Evolutionary conservation across 2,113 vertebrate genomes (phyloP), one percentile per base, ranked within the genome.

Genomic region (Marcusenius ussheri): DNA sequence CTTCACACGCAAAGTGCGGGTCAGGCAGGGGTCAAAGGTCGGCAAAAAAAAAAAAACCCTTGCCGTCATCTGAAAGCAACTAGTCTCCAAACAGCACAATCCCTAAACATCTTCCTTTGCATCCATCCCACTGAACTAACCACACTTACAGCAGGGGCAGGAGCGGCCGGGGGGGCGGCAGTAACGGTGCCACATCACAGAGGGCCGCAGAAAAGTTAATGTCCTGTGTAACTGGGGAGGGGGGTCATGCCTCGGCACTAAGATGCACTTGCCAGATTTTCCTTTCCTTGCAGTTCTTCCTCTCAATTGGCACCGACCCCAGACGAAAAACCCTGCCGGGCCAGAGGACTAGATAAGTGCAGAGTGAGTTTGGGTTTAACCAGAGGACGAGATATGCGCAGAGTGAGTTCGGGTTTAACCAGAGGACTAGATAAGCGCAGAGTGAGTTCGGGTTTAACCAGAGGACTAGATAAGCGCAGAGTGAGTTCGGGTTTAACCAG

Each of bases 11-110:
- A 24, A 74, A 83, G 45, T 31, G 50, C 19, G 91, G 88, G 84
- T 88, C 90, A 86, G 89, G 80, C 87, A 85, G 84, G 87, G 90
- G 90, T 87, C 91, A 90, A 92, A 87, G 92, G 93, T 93, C 5
- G 9, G 51, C 51, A 8, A 3, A 24, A 92, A 94, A 92, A 90
- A 77, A 83, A 91, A 83, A 92, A 93, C 91, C 91, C 91, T 88
- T 88, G 17, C 5, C 13, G 70, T 94, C 92, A 95, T 94, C 95
- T 94, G 89, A 88, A 88, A 85, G 83, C 87, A 86, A 90, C 83
- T 39, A 89, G 90, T 88, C 56, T 93, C 91, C 92, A n/a, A 84
- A 70, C 83, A 88, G 89, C 89, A 91, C 90, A 84, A 83, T 88
- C 91, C 89, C 70, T 91, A 90, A 90, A 92, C 84, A 88, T 89